These are phyloP conservation scores for Octonoba sinensis DNA, from an alignment of 2,888 invertebrate species.

Conservation along the genomic window DNA sequence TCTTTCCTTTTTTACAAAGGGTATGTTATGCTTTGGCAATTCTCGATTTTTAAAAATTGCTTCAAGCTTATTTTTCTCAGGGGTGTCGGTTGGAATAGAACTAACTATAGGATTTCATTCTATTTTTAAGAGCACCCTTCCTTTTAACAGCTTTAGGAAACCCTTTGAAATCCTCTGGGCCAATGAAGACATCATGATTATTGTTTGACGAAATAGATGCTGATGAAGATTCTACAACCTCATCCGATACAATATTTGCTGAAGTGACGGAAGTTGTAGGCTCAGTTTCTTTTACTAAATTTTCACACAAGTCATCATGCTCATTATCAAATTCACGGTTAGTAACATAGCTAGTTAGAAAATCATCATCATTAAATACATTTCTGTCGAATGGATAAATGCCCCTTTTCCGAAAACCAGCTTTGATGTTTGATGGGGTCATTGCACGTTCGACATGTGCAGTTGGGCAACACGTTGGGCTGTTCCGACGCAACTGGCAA, in stretches of 20 bases:
- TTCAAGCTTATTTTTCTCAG: slow-evolving; percentile 1
- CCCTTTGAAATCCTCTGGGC: too few species aligned
- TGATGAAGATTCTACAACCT: not conserved
- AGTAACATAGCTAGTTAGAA: slow-evolving; percentile 12
- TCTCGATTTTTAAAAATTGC: slow-evolving; percentile 9
- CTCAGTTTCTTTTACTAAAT: slow-evolving; percentile 17
- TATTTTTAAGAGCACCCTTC: slow-evolving; percentile 5
- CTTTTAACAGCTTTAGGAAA: too few species aligned
- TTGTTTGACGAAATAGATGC: too few species aligned
- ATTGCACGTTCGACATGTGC: slow-evolving; percentile 14
- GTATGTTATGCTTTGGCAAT: slow-evolving; percentile 1
- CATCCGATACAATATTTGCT: not conserved
- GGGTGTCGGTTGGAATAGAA: slow-evolving; percentile 1
- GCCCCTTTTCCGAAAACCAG: slow-evolving; percentile 17
- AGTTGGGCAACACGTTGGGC: too few species aligned
- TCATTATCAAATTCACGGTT: slow-evolving; percentile 4
- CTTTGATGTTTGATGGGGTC: slow-evolving; percentile 17
- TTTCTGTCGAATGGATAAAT: slow-evolving; percentile 26
- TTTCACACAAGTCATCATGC: slow-evolving; percentile 1
- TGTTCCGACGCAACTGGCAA: slow-evolving; percentile 13
- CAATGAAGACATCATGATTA: too few species aligned
- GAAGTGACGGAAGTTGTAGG: not conserved
- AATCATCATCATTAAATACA: slow-evolving; percentile 19
- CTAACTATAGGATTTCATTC: slow-evolving; percentile 6
- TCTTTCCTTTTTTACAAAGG: slow-evolving; percentile 4